Base-by-base conservation (phyloP, 2,888 invertebrate species). In the Sarcophaga carnaria region DNA sequence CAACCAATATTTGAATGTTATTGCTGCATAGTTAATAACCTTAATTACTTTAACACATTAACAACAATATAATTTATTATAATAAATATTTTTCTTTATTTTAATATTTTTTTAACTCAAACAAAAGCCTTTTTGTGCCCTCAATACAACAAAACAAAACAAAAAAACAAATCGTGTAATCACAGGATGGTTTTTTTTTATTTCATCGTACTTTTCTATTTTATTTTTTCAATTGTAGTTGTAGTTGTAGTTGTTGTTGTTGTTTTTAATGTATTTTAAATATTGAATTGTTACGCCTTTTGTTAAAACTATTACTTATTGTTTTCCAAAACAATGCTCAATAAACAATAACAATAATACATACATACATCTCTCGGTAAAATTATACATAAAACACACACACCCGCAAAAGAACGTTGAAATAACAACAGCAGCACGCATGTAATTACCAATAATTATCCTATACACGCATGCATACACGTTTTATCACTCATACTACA, bases 271-370 rank as follows among this genome's bases (percentile, higher is more conserved):
- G 11, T 20, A 47, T 66, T 77, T 72, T 62, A 78, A 37, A 67
- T 62, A 74, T 54, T 63, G 49, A 67, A 67, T 59, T 59, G 70
- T 75, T 75, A 75, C 74, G 79, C 83, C 75, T 77, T 79, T 84
- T 76, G 62, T 84, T 80, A 71, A 76, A 80, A 84, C 76, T 76
- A 76, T 84, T 80, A 71, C 20, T 64, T 60, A 66, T 76, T 76
- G 75, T 84, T 76, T 76, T 77, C 62, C 66, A 37, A 71, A 80
- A 84, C 71, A 80, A 80, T 76, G 22, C 14, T 59, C 64, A 17
- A 72, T 67, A 59, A 67, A 72, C 66, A 72, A 59, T 17, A 54
- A 54, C 54, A 54, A 54, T 14, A 54, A 54, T 17, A 14, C 17
- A 12, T 1, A 54, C 5, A 14, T 4, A 54, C 12, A 54, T 37